phyloP scores from a whole-genome alignment of 1,140 invertebrate species.

The Trachelipus rathkii region DNA sequence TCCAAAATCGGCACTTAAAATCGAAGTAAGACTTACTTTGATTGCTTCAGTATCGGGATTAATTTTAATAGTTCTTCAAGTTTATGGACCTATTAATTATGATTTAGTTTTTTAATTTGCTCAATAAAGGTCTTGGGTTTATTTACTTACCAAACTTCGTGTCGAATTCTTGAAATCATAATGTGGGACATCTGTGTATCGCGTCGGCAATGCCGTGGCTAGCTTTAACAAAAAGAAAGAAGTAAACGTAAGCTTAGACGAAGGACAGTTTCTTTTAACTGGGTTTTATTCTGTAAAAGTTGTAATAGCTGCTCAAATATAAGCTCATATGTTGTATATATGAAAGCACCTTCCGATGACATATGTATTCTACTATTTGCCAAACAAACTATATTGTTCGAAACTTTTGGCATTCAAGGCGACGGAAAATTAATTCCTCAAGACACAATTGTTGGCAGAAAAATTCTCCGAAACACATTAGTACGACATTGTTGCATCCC shows the following conservation, averaged over 20 bases:
- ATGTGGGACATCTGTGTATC: conserved; percentile 30
- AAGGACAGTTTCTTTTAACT: conserved; percentile 21
- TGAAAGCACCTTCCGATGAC: conserved; percentile 51
- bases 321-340: conserved; percentile 25
- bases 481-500: conserved; percentile 24
- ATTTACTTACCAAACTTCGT: conserved; percentile 26
- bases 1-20: conserved; percentile 14
- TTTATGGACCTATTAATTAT: conserved; percentile 26
- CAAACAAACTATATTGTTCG: conserved; percentile 77
- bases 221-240: conserved; percentile 14
- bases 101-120: conserved; percentile 18
- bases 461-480: conserved; percentile 23
- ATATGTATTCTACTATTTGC: conserved; percentile 76
- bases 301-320: conserved; percentile 28
- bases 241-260: conserved; percentile 2
- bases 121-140: conserved; percentile 20
- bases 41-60: conserved; percentile 21
- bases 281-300: conserved; percentile 20
- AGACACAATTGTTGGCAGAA: conserved; percentile 59
- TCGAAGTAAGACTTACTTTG: conserved; percentile 24
- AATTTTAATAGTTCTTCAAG: conserved; percentile 20
- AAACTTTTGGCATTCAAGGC: conserved; percentile 71
- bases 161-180: conserved; percentile 22
- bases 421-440: conserved; percentile 69
- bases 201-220: conserved; percentile 23